Evolutionary conservation across 2,113 vertebrate genomes (phyloP), one percentile per base, ranked within the genome.

Genomic region (Melanostigma gelatinosum): DNA sequence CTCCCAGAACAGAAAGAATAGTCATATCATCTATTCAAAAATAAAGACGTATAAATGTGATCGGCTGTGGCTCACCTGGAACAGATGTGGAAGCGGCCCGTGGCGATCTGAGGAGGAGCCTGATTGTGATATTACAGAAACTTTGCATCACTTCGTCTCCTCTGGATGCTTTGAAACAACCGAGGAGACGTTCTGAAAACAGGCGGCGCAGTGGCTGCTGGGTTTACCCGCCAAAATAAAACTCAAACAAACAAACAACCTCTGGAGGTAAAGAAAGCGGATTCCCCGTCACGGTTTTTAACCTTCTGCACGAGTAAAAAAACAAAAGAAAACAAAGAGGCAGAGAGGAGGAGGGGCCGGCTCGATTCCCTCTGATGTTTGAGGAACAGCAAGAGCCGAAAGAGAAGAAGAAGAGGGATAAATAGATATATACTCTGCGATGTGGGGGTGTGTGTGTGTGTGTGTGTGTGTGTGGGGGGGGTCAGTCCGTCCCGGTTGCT

Each of bases 361-460:
- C 85, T 79, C 42, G 44, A 75, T 77, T 66, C 77, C 70, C 68
- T 71, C 69, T 46, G 87, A 85, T 87, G 88, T 84, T 72, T 67
- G 77, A 77, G 67, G 83, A 86, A 65, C 32, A 72, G 74, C 72
- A 50, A 80, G 83, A 86, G 87, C 85, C 84, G 10, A 72, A 76
- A 89, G 70, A 85, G 85, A 74, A 76, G 65, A 80, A 79, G 81
- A 83, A 77, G 82, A 84, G 80, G 89, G 87, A 93, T 84, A 88
- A 85, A 93, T 91, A 91, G 85, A 93, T 91, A 84, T 91, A 90
- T 88, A 90, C 73, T 88, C 75, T 88, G 87, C 80, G 22, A 89
- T 89, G 66, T 92, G 94, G 93, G 93, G 93, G 62, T 76, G 44
- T 16, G 27, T 76, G 57, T 55, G 62, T 94, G 4, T 77, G 55